Evolutionary conservation across 2,888 invertebrate genomes (phyloP), one percentile per base, ranked within the genome.

Genomic region (Meteorus cinctellus): DNA sequence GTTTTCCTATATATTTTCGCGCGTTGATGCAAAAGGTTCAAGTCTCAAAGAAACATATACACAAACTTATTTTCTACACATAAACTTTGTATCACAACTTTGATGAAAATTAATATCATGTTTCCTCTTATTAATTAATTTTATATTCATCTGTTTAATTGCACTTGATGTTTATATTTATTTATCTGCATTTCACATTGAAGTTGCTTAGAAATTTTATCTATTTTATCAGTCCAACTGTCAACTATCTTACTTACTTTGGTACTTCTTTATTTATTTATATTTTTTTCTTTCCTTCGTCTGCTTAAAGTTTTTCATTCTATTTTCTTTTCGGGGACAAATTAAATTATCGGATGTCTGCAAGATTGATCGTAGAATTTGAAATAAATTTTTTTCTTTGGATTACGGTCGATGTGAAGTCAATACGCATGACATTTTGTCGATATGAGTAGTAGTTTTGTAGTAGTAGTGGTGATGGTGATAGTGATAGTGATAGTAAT

Each of bases 1-100:
- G 75, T 68, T 75, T 24, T 76, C 76, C 76, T 72, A 72, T 51
- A 75, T 62, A 76, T 78, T 78, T 77, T 75, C 55, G 48, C 41
- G 36, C 31, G 62, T 67, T 68, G 34, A 19, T 67, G 55, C 16
- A 41, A 27, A 48, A 67, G 59, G 68, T 68, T 29, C 51, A 41
- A 60, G 60, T 29, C 31, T 55, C 19, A 24, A 55, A 29, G 65
- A 65, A 74, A 74, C 48, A 72, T 72, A 63, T 63, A 41, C 12
- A 34, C 65, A 48, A 69, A 72, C 48, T 72, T 72, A 16, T 24
- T 29, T 66, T 27, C 24, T 24, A 41, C 24, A 14, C 41, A 36
- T 24, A 24, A 59, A 59, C 69, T 70, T 59, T 70, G 27, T 19
- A 55, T 55, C 10, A 55, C 4, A 55, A 36, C 67, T 67, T 27